phyloP scores from a whole-genome alignment of 2,888 invertebrate species.

The Dermolepida albohirtum region DNA sequence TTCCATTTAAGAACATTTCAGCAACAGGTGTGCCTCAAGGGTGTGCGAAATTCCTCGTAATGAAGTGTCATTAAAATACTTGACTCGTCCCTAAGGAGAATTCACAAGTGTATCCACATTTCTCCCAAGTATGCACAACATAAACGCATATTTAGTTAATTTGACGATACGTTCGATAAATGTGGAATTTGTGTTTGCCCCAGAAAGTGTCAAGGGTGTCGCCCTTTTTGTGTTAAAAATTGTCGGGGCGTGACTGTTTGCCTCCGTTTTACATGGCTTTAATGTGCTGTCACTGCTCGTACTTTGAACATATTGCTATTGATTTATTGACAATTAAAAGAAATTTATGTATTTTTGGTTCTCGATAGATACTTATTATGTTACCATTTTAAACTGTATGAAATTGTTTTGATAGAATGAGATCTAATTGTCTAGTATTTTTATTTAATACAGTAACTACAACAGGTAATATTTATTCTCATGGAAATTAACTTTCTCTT shows the following conservation, averaged over 20 bases:
- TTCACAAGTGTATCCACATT: slow-evolving; percentile 34
- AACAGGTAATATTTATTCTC: too few relatives aligned
- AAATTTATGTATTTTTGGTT: too few relatives aligned
- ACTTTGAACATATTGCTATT: too few relatives aligned
- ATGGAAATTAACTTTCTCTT: too few relatives aligned
- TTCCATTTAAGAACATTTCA: slow-evolving; percentile 12
- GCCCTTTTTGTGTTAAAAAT: slow-evolving; percentile 32
- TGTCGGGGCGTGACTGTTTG: slow-evolving; percentile 29
- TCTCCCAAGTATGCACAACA: slow-evolving; percentile 4
- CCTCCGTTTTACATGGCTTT: slow-evolving; percentile 9
- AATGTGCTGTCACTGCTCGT: slow-evolving; percentile 3
- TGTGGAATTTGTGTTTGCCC: slow-evolving; percentile 28
- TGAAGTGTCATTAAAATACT: slow-evolving; percentile 35
- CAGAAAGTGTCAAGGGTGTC: slow-evolving; percentile 28
- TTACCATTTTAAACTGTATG: too few relatives aligned
- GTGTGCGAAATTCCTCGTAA: slow-evolving; percentile 35
- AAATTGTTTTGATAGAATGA: too few relatives aligned
- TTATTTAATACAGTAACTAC: too few relatives aligned
- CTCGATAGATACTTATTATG: too few relatives aligned
- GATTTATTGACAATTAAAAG: too few relatives aligned
- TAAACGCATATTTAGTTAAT: neutral
- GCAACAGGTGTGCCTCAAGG: slow-evolving; percentile 33
- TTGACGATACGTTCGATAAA: neutral
- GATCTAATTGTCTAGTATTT: too few relatives aligned
- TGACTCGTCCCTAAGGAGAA: slow-evolving; percentile 9